Base-by-base conservation (phyloP, 1,140 invertebrate genomes). In the Yoshiicerus persimilis region DNA sequence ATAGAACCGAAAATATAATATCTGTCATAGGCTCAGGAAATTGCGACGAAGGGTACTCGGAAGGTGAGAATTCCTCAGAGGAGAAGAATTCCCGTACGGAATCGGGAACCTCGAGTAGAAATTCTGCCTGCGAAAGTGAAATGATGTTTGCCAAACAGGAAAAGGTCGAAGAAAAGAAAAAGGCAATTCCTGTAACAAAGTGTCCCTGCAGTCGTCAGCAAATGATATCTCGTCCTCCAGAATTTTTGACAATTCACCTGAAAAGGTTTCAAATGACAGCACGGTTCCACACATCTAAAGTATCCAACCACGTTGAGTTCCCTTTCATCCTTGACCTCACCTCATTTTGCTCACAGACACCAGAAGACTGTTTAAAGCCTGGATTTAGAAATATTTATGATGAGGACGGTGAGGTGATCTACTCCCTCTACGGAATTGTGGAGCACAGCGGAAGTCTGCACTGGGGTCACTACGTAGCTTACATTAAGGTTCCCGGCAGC, bases 381-480 rank as follows among this genome's bases (percentile, higher is more conserved):
- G 62, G 23, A 8, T 94, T 91, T 89, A 91, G 91, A 41, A 70
- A 20, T 27, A 62, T 89, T 64, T 88, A 77, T 25, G 89, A 90
- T 80, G 89, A 90, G 32, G 95, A 96, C 91, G 94, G 93, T 83
- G 93, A 95, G 92, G 93, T 98, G 10, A 92, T 97, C 27, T 88
- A 99, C 92, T 96, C 96, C 0, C 93, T 99, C 25, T 99, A 98
- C 92, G 98, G 97, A 4, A 95, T 99, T 9, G 98, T 99, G 20
- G 97, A 98, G 92, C 98, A 99, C 92, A 96, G 95, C 87, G 98
- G 98, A 4, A 95, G 95, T 20, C 94, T 99, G 89, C 95, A 96
- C 91, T 96, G 96, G 80, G 98, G 98, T 4, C 98, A 99, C 93
- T 99, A 99, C 92, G 96, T 98, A n/a, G 97, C 98, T 9, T 99